Evolutionary conservation across 1,140 invertebrate genomes (phyloP).

Genomic region (Lepidurus apus): DNA sequence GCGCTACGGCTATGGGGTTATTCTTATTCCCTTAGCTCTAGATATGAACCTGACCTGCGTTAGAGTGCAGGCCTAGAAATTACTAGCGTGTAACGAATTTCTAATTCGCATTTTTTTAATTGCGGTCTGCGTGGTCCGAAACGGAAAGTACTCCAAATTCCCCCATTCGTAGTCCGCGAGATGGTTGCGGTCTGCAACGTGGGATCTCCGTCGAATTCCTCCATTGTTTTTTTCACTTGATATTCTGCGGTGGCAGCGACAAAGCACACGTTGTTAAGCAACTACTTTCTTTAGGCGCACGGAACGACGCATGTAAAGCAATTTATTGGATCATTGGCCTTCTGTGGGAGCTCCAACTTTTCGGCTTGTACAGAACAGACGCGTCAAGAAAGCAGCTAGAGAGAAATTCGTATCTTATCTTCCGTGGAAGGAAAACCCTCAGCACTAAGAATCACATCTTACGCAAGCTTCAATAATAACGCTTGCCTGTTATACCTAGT

Average conservation of each 20-base stretch:
- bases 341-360: not conserved
- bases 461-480: not conserved
- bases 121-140: not conserved
- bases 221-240: not conserved
- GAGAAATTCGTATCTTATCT: too few relatives aligned
- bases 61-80: not conserved
- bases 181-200: not conserved
- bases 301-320: not conserved
- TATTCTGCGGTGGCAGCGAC: not conserved
- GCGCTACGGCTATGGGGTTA: not conserved
- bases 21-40: not conserved
- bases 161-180: not conserved
- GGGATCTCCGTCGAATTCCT: not conserved
- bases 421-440: too few relatives aligned
- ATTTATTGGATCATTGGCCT: not conserved
- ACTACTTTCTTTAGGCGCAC: not conserved
- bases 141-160: not conserved
- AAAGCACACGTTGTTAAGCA: not conserved
- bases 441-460: too few relatives aligned
- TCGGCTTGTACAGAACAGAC: too few relatives aligned
- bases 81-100: not conserved
- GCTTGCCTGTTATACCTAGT: not conserved
- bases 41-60: not conserved
- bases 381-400: too few relatives aligned
- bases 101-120: not conserved